Base-by-base conservation (phyloP, 2,888 invertebrate species). In the Pogonocherus hispidulus region DNA sequence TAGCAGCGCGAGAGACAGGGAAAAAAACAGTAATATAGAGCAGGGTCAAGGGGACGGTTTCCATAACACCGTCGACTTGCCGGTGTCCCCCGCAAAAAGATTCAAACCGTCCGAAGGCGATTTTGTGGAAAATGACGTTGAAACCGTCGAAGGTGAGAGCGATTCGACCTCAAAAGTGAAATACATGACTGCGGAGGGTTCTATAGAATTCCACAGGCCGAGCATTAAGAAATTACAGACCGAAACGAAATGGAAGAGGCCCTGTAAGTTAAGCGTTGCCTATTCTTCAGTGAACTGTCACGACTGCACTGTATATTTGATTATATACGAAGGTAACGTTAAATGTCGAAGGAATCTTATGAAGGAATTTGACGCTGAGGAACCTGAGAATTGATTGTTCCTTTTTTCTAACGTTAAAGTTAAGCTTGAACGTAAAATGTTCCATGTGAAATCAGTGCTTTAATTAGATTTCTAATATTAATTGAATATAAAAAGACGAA, bases 211-310 rank as follows among this genome's bases (percentile, higher is more conserved):
- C 75, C 81, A 79, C 46, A 80, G 79, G 66, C 80, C 80, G 4
- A 83, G 83, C 68, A 57, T 78, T 23, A 84, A 83, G 72, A 80
- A 84, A 67, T 74, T 83, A 35, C 71, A 88, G 86, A 68, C 77
- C 79, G 67, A 88, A 87, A 84, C 82, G 1, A 89, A 88, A 75
- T 91, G 91, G 90, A 88, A 87, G 70, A 85, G 90, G 63, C 89
- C 89, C 52, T 90, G 90, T 79, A 91, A 89, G 79, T 81, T 91
- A 57, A 90, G 90, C 82, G 87, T 91, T 14, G 90, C 89, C 23
- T 91, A 90, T 81, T 86, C 87, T 69, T 87, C 88, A 64, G 87
- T 86, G 8, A 87, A 88, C 79, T 78, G 86, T 64, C 88, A 88
- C 18, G 89, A 90, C 77, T 89, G 88, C 76, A 87, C 88, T 4